Conservation (phyloP, 2,888 invertebrate genomes). For the Caenorhabditis imperialis region DNA sequence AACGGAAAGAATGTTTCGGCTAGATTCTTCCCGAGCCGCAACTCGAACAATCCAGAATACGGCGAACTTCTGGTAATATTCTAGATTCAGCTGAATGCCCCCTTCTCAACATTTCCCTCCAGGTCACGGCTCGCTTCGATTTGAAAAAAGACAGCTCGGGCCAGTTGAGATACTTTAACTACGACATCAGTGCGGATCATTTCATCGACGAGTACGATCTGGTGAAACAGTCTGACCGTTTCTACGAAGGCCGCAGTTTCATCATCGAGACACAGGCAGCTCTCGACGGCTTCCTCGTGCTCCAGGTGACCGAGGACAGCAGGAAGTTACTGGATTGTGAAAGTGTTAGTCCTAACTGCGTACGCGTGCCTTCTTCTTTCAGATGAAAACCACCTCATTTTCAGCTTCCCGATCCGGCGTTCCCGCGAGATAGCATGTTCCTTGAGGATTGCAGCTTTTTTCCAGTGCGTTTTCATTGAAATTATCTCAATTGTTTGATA, state of each 20-base stretch:
- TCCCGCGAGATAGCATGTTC: slow-evolving; percentile 11
- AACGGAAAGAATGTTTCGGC: neutral
- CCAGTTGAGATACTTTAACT: neutral
- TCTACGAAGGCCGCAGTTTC: slow-evolving; percentile 14
- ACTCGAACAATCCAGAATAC: neutral
- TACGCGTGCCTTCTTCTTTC: too few relatives aligned
- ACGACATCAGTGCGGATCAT: slow-evolving; percentile 15
- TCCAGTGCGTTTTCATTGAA: neutral
- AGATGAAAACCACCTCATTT: neutral
- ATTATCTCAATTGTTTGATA: too few relatives aligned
- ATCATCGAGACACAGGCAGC: slow-evolving; percentile 23
- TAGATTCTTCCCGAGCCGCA: slow-evolving; percentile 24
- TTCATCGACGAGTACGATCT: slow-evolving; percentile 6
- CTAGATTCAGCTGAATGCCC: too few relatives aligned
- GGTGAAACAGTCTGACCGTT: neutral
- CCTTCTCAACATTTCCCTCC: neutral
- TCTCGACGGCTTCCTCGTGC: slow-evolving; percentile 22
- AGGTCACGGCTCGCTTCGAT: slow-evolving; percentile 19
- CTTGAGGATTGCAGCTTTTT: slow-evolving; percentile 23
- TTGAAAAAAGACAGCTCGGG: neutral
- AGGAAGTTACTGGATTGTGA: slow-evolving; percentile 8
- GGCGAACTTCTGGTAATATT: slow-evolving; percentile 51
- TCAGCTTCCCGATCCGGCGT: slow-evolving; percentile 17
- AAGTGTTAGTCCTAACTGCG: too few relatives aligned
- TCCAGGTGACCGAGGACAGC: slow-evolving; percentile 40